Percentiles rank a stretch among this genome's conserved stretches.
Evolutionary conservation across 2,888 invertebrate species (phyloP).

Genomic region (Spodoptera exigua): DNA sequence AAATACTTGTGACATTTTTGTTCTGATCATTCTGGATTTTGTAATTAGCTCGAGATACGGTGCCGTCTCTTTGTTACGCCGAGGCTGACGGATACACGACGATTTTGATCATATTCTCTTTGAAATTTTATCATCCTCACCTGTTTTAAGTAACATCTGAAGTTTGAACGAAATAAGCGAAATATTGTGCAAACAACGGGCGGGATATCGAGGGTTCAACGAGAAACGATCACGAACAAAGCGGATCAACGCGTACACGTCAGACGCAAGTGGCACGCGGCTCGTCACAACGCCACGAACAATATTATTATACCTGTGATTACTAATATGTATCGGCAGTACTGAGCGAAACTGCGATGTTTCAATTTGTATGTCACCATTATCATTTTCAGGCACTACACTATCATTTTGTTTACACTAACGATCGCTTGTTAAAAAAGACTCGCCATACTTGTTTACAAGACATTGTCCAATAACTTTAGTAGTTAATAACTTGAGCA

Average conservation of each 20-base stretch:
- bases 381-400: too few species aligned
- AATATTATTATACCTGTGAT: not conserved
- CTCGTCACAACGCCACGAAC: not conserved
- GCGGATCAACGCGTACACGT: not conserved
- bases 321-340: too few species aligned
- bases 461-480: too few species aligned
- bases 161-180: conserved; percentile 20
- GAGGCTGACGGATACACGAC: conserved; percentile 14
- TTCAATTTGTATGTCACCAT: too few species aligned
- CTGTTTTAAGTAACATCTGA: conserved; percentile 13
- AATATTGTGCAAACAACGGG: conserved; percentile 15
- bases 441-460: too few species aligned
- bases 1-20: conserved; percentile 28
- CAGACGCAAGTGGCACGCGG: not conserved
- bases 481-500: too few species aligned
- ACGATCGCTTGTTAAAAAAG: too few species aligned
- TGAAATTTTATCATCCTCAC: conserved; percentile 13
- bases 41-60: conserved; percentile 32
- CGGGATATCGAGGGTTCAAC: conserved; percentile 12
- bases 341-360: too few species aligned
- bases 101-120: conserved; percentile 35
- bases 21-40: conserved; percentile 34
- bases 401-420: too few species aligned
- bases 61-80: conserved; percentile 31
- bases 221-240: conserved; percentile 19